A percentile compares a stretch with the other conserved stretches of the same genome.
These are phyloP conservation scores for Hyperoodon ampullatus DNA, from an alignment of 2,113 vertebrate genomes.

Conservation along the genomic window DNA sequence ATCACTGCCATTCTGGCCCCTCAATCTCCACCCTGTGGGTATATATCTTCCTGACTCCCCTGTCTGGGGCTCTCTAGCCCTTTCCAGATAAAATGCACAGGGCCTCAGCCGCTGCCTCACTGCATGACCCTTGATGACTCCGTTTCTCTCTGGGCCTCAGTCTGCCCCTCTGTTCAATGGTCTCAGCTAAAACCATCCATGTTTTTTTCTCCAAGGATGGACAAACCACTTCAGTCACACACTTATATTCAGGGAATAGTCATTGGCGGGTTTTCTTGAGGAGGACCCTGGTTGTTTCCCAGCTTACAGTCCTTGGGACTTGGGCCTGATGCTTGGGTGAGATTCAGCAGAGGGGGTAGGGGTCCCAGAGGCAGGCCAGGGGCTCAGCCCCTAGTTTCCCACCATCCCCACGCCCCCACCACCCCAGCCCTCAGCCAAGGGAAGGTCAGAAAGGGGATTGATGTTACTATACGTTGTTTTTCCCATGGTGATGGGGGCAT, in stretches of 20 bases:
- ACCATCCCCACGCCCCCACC: neutral
- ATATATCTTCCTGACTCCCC: neutral
- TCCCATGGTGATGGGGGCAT: neutral
- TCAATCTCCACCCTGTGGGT: neutral
- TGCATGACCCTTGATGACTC: neutral
- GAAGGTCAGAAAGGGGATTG: neutral
- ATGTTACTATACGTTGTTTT: neutral
- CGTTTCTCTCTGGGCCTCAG: neutral
- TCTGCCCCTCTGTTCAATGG: neutral
- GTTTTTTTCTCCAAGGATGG: neutral
- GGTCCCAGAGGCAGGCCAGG: neutral
- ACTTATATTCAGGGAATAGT: neutral
- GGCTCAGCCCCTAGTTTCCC: neutral
- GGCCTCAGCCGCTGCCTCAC: neutral
- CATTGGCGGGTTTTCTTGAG: neutral
- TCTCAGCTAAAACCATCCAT: constrained; percentile 9
- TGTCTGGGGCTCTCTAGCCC: neutral
- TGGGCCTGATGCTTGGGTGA: neutral
- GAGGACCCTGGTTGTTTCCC: neutral
- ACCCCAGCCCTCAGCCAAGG: neutral
- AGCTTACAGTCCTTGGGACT: neutral
- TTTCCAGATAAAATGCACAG: neutral
- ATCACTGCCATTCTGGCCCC: neutral
- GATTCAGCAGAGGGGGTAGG: neutral
- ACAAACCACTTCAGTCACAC: neutral